A percentile compares a stretch with the other conserved stretches of the same genome.
phyloP scores from a whole-genome alignment of 2,797 vertebrate genomes.

The Agapornis canus region DNA sequence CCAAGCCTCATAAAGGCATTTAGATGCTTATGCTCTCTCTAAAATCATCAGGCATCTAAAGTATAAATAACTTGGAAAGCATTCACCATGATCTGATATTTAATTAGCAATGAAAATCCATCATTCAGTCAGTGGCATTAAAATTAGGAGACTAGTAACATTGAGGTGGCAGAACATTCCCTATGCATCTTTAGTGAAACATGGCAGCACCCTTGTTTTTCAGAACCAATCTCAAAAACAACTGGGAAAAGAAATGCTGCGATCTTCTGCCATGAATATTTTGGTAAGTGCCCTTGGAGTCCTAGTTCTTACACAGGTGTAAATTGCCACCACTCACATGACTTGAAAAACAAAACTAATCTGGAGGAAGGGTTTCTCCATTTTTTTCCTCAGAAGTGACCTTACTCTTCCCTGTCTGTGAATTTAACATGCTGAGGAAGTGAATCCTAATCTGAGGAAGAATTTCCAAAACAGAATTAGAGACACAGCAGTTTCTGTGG shows the following conservation, averaged over 20 bases:
- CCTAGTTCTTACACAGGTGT: neutral
- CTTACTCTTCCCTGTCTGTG: neutral
- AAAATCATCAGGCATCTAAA: neutral
- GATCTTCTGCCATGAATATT: neutral
- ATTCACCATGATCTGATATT: neutral
- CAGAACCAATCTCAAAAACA: neutral
- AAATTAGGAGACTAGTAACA: neutral
- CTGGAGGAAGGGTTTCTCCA: neutral
- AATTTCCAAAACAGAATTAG: conserved; percentile 13
- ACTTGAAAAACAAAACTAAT: neutral
- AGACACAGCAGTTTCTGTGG: conserved; percentile 15
- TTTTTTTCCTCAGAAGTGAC: neutral
- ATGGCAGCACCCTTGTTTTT: neutral
- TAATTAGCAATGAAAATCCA: neutral
- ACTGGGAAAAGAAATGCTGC: neutral
- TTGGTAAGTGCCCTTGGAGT: neutral
- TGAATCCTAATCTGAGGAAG: neutral
- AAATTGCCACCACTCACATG: neutral
- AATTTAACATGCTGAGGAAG: neutral
- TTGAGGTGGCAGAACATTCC: neutral
- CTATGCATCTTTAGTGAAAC: neutral
- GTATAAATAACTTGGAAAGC: neutral
- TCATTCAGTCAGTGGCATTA: neutral
- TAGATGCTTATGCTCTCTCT: neutral
- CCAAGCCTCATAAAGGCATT: neutral